Evolutionary conservation across 92 coral and sea anemone genomes (phyloP), one percentile per base, ranked within the genome.

Genomic region (Epizoanthus stellaris): DNA sequence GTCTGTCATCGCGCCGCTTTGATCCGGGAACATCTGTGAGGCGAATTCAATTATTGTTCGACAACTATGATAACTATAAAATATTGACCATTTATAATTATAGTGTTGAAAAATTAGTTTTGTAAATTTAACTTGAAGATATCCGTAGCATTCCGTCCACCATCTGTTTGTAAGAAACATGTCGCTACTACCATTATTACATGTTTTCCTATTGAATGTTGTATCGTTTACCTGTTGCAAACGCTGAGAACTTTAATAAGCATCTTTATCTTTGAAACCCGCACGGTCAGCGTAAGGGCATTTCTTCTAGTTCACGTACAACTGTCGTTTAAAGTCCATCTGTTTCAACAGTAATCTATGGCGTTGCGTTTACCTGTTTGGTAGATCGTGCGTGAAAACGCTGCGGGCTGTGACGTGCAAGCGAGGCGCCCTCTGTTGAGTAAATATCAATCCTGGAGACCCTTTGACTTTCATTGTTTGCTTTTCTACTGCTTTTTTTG

Each of bases 1-100:
- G 56, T 49, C 56, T 49, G 11, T 49, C 56, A 49, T 49, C 56
- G 56, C 14, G 56, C 56, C 56, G 13, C 56, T 49, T 49, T 49
- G 56, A 49, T 49, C 9, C 56, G 6, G 1, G 56, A 79, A 62
- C 83, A 79, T 79, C 72, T 79, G 82, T 16, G 43, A 16, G 54
- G 39, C 58, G 17, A 16, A 11, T 53, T 39, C 25, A n/a, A 17
- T 20, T 60, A 20, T 20, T 38, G 45, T 4, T 7, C 59, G 5
- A 14, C 12, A 40, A 30, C 80, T 75, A 30, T 14, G 47, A 47
- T 30, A 11, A 64, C 49, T n/a, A n/a, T 75, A 13, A 10, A 52
- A 5, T 54, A 9, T 75, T 34, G 25, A 6, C 8, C n/a, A 21
- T 57, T 42, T 69, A 20, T 13, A 1, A 30, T 75, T 38, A 66